Base-by-base conservation (phyloP, 2,113 vertebrate species). In the Eptatretus burgeri region DNA sequence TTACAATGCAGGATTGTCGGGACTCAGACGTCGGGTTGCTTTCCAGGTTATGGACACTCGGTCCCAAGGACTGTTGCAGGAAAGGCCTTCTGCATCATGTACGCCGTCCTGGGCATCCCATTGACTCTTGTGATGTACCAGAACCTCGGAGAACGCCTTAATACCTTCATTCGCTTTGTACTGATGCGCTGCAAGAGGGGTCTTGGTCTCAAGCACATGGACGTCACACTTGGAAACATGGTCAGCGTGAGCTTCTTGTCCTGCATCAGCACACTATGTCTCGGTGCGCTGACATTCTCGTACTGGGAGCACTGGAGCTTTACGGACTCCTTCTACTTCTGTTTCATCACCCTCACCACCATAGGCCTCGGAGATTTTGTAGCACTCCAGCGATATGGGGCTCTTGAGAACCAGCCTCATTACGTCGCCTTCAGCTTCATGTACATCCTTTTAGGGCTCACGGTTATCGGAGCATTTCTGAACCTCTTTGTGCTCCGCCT, bases 61-160 rank as follows among this genome's bases (percentile, higher is more conserved):
- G 87, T 84, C 2, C 91, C 89, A 0, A 85, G 89, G 64, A 94
- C 91, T 0, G 87, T 94, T 0, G 81, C 84, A 1, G 84, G 91
- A 63, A 98, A 95, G 72, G 78, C 86, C 16, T 95, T 95, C 80
- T 95, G 88, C 74, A 94, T 94, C 85, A 89, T 94, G 76, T 95
- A 93, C 0, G 91, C 86, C 1, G 81, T 91, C 12, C 77, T 94
- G 64, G 91, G 91, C 67, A 98, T 93, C 65, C 91, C 87, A 9
- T 81, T 98, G 64, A 91, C 86, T 0, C 71, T 95, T 70, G 86
- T 95, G 69, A 95, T 93, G 82, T 98, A 94, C 78, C 91, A 95
- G 74, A 95, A 87, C 74, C 76, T 95, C 68, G 91, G 91, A 1
- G 91, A 95, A 67, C 77, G 88, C 67, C 88, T 95, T 81, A 95